phyloP scores from a whole-genome alignment of 2,888 invertebrate genomes.

The Choristoneura rosaceana region DNA sequence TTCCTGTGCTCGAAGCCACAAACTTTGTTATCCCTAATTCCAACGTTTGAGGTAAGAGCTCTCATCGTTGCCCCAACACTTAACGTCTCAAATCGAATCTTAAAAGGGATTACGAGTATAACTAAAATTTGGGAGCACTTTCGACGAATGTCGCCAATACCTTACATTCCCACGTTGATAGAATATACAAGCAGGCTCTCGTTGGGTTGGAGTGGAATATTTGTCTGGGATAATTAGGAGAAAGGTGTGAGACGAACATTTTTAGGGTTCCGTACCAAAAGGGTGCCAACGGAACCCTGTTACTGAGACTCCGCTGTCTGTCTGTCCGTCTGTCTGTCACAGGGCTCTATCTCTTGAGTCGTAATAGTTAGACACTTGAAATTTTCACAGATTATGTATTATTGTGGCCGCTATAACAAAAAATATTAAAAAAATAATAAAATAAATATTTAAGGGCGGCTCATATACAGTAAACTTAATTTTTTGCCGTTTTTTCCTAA shows the following conservation, averaged over 20 bases:
- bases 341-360: too few relatives aligned
- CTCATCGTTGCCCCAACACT: conserved; percentile 41
- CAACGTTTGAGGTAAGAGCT: conserved; percentile 42
- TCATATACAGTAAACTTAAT: too few relatives aligned
- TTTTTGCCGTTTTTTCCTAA: too few relatives aligned
- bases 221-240: conserved; percentile 9
- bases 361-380: too few relatives aligned
- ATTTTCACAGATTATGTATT: too few relatives aligned
- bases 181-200: conserved; percentile 21
- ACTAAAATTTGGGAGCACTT: conserved; percentile 31
- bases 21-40: conserved; percentile 45
- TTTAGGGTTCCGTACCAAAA: too few relatives aligned
- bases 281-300: too few relatives aligned
- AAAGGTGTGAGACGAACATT: neutral
- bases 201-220: conserved; percentile 3
- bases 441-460: too few relatives aligned
- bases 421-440: too few relatives aligned
- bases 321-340: too few relatives aligned
- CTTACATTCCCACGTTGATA: conserved; percentile 20
- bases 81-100: conserved; percentile 46
- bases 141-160: conserved; percentile 24
- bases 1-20: conserved; percentile 28
- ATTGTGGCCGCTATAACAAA: too few relatives aligned
- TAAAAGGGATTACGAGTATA: conserved; percentile 40
- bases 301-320: too few relatives aligned